These are phyloP conservation scores for Scylla paramamosain DNA, from an alignment of 1,140 invertebrate genomes.

Conservation along the genomic window DNA sequence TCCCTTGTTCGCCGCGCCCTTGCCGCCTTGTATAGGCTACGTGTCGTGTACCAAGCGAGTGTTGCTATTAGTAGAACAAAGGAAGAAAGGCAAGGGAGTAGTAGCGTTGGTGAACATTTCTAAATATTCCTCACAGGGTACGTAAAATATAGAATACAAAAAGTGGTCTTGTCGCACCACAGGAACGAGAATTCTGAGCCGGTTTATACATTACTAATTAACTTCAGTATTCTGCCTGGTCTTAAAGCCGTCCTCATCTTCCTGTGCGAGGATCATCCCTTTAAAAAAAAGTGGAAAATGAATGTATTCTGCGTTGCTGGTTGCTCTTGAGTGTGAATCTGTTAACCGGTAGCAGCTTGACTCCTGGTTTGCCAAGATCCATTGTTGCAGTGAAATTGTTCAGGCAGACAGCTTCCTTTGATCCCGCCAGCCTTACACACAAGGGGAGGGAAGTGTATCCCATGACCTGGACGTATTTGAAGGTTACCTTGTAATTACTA, in stretches of 20 bases:
- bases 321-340: neutral
- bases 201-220: too few relatives aligned
- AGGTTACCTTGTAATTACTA: neutral
- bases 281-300: neutral
- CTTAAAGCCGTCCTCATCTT: neutral
- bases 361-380: neutral
- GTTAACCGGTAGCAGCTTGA: neutral
- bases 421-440: neutral
- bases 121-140: neutral
- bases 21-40: neutral
- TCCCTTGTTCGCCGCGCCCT: neutral
- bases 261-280: neutral
- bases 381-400: neutral
- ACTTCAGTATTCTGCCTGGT: neutral
- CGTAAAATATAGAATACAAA: neutral
- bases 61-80: neutral
- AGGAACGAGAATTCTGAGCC: too few relatives aligned
- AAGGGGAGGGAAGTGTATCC: neutral
- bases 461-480: neutral
- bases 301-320: neutral
- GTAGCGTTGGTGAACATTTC: neutral
- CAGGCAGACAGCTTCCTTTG: neutral
- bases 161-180: too few relatives aligned
- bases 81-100: neutral
- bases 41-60: neutral